Conservation (phyloP, 30 jellyfish, hydroid and myxozoan species). For the Pelagia noctiluca region DNA sequence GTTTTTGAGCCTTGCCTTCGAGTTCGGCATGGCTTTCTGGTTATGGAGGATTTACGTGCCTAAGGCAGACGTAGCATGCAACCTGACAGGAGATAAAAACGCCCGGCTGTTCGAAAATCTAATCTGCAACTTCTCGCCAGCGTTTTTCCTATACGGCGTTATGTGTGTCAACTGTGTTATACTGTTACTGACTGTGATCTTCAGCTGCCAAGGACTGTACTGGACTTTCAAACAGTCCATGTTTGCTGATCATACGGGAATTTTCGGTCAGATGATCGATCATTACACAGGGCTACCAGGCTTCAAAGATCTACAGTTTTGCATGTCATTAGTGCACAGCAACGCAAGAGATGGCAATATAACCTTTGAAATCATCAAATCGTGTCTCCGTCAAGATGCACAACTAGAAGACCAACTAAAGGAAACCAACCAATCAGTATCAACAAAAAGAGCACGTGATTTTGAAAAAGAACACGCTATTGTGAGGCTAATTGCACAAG, state of each 20-base stretch:
- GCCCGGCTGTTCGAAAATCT: conserved; percentile 48
- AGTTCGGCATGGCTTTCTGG: conserved; percentile 64
- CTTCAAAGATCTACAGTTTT: conserved; percentile 66
- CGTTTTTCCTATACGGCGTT: conserved; percentile 64
- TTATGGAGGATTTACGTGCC: conserved; percentile 36
- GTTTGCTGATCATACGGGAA: conserved; percentile 65
- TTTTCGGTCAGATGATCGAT: conserved; percentile 70
- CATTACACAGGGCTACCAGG: conserved; percentile 82
- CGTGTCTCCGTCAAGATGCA: conserved; percentile 61
- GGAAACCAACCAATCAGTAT: not conserved
- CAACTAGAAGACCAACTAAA: conserved; percentile 41
- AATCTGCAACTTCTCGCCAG: conserved; percentile 77
- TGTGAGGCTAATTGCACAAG: conserved; percentile 59
- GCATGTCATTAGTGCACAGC: conserved; percentile 69
- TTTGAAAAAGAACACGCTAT: conserved; percentile 72
- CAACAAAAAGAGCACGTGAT: conserved; percentile 44
- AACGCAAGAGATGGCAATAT: conserved; percentile 83
- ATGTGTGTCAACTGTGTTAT: conserved; percentile 63
- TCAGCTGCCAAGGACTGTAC: conserved; percentile 51
- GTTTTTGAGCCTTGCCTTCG: conserved; percentile 23
- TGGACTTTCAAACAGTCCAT: conserved; percentile 64
- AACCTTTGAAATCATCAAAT: conserved; percentile 64
- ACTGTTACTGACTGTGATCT: conserved; percentile 31
- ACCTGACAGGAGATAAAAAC: conserved; percentile 23
- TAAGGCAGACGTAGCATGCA: conserved; percentile 72